phyloP scores from a whole-genome alignment of 2,113 vertebrate species.

The Amphiprion percula region DNA sequence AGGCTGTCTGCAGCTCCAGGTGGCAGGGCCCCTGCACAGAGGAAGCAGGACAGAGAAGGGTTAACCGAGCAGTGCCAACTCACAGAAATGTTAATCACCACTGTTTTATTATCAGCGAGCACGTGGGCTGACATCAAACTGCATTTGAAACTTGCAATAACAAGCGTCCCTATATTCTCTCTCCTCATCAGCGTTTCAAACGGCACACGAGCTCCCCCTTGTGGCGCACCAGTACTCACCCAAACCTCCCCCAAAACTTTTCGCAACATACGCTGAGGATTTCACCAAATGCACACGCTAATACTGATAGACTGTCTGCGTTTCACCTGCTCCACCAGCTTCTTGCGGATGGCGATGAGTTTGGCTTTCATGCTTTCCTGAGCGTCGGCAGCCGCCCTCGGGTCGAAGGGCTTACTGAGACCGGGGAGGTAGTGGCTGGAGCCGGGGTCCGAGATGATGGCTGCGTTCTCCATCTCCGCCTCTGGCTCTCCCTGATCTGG shows the following conservation, averaged over 20 bases:
- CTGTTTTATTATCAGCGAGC: slow-evolving; percentile 2
- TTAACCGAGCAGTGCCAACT: slow-evolving; percentile 9
- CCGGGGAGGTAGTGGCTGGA: slow-evolving; percentile 81
- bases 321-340: slow-evolving; percentile 88
- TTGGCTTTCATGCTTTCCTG: slow-evolving; percentile 89
- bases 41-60: not conserved
- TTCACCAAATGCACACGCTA: not conserved
- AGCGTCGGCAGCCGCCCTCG: slow-evolving; percentile 84
- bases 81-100: not conserved
- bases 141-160: slow-evolving; percentile 34
- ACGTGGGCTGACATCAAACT: slow-evolving; percentile 33
- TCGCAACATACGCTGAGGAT: slow-evolving; percentile 24
- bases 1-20: slow-evolving; percentile 89
- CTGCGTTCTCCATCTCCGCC: slow-evolving; percentile 81
- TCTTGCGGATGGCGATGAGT: slow-evolving; percentile 81
- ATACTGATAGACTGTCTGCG: not conserved
- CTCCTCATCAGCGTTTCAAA: slow-evolving; percentile 3
- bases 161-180: not conserved
- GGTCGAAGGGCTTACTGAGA: slow-evolving; percentile 83
- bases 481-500: slow-evolving; percentile 79
- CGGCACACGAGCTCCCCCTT: slow-evolving; percentile 71
- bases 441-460: slow-evolving; percentile 84
- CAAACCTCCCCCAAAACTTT: slow-evolving; percentile 67
- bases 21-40: slow-evolving; percentile 89
- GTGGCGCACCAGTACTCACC: slow-evolving; percentile 32